These are phyloP conservation scores for Embiotoca jacksoni DNA, from an alignment of 2,113 vertebrate species.

Conservation along the genomic window DNA sequence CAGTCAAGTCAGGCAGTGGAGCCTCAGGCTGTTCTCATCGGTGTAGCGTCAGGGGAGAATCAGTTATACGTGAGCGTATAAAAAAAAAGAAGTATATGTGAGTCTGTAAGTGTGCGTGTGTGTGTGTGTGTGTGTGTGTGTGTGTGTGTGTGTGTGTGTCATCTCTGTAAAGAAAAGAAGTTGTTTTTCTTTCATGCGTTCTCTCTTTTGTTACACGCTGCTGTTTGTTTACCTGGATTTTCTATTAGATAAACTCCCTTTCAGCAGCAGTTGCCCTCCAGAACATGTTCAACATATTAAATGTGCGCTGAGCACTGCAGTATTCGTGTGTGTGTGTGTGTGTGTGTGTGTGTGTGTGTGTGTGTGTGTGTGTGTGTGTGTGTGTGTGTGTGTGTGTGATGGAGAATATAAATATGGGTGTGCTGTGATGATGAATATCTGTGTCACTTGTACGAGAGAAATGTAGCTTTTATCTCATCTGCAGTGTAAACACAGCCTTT, in stretches of 20 bases:
- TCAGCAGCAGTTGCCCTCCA: conserved; percentile 36
- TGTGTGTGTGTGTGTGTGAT: background rate
- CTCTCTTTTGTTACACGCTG: conserved; percentile 11
- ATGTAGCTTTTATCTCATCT: conserved; percentile 24
- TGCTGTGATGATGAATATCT: conserved; percentile 19
- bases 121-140: conserved; percentile 16
- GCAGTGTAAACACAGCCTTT: conserved; percentile 18
- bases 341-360: background rate
- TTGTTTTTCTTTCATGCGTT: conserved; percentile 29
- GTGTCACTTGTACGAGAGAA: conserved; percentile 7
- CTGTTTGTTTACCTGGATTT: conserved; percentile 50
- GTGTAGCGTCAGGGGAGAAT: conserved; percentile 47
- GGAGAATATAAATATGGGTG: conserved; percentile 28
- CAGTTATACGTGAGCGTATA: conserved; percentile 24
- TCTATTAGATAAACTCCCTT: conserved; percentile 39
- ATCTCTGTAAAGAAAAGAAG: conserved; percentile 22
- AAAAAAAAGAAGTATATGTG: conserved; percentile 3
- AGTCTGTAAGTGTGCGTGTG: conserved; percentile 10
- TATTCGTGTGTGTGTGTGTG: conserved; percentile 12
- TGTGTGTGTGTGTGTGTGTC: conserved; percentile 4
- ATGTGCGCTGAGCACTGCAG: background rate
- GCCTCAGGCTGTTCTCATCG: conserved; percentile 61
- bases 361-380: conserved; percentile 1
- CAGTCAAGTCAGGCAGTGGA: conserved; percentile 29
- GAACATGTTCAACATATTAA: conserved; percentile 36